Conservation (phyloP, 2,113 vertebrate genomes). For the Crotalus helleri region DNA sequence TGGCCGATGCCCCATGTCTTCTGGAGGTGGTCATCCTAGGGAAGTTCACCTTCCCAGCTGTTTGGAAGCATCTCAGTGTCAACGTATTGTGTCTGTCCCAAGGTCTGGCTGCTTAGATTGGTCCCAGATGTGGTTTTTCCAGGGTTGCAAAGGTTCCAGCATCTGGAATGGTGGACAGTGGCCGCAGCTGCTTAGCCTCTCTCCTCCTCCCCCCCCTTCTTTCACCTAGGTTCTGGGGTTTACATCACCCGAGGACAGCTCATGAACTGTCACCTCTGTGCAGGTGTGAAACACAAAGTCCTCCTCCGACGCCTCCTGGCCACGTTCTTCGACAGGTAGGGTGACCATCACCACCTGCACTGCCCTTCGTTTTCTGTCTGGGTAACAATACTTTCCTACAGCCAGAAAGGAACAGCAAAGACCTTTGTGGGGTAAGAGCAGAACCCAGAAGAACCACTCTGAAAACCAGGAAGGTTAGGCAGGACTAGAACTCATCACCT, state of each 20-base stretch:
- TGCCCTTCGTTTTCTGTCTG: background rate
- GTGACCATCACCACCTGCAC: background rate
- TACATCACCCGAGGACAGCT: constrained; percentile 95
- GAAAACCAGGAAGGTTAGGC: background rate
- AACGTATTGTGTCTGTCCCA: too few species aligned
- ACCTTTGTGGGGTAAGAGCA: background rate
- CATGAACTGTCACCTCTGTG: constrained; percentile 97
- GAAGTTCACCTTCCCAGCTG: too few species aligned
- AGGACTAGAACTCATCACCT: background rate
- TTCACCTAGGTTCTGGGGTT: constrained; percentile 82
- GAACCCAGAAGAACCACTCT: background rate
- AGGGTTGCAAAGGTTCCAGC: too few species aligned
- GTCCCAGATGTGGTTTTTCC: too few species aligned
- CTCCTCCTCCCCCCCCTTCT: background rate
- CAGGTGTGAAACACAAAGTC: constrained; percentile 95
- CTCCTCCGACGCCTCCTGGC: constrained; percentile 89
- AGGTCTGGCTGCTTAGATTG: too few species aligned
- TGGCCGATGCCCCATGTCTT: too few species aligned
- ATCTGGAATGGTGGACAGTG: too few species aligned
- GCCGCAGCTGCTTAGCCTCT: background rate
- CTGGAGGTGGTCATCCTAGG: too few species aligned
- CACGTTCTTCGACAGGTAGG: constrained; percentile 95
- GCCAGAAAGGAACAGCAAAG: background rate
- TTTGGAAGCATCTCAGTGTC: too few species aligned
- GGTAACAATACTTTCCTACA: background rate